Evolutionary conservation across 2,113 vertebrate species (phyloP).

Genomic region (Marmota flaviventris): DNA sequence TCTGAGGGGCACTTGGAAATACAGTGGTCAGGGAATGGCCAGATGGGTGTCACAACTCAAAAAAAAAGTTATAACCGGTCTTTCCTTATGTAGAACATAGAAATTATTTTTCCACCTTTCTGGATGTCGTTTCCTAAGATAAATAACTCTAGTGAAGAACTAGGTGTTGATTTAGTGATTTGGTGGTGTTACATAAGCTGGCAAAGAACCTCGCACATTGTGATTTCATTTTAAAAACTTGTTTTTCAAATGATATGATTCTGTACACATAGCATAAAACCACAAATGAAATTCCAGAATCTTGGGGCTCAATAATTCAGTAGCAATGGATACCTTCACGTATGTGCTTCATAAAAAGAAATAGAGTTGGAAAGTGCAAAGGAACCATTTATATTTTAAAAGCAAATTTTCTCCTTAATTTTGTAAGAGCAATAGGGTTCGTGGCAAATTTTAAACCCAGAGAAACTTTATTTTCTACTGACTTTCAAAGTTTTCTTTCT

Average conservation of each 20-base stretch:
- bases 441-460: neutral
- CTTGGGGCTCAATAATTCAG: neutral
- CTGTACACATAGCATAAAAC: neutral
- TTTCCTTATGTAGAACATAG: neutral
- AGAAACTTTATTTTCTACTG: neutral
- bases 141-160: neutral
- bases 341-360: neutral
- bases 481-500: slow-evolving; percentile 52
- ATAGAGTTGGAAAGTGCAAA: neutral
- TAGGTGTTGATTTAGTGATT: neutral
- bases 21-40: neutral
- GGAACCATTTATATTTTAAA: neutral
- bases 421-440: neutral
- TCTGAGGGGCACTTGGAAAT: neutral
- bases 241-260: neutral
- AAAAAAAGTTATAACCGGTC: neutral
- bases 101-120: too few species aligned
- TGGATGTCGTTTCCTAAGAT: too few species aligned
- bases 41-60: neutral
- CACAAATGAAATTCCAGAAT: neutral
- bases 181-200: neutral
- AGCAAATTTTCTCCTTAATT: slow-evolving; percentile 8
- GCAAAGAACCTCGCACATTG: neutral
- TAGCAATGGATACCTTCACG: neutral
- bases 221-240: neutral